These are phyloP conservation scores for Discoglossus pictus DNA, from an alignment of 2,797 vertebrate genomes.

Conservation along the genomic window DNA sequence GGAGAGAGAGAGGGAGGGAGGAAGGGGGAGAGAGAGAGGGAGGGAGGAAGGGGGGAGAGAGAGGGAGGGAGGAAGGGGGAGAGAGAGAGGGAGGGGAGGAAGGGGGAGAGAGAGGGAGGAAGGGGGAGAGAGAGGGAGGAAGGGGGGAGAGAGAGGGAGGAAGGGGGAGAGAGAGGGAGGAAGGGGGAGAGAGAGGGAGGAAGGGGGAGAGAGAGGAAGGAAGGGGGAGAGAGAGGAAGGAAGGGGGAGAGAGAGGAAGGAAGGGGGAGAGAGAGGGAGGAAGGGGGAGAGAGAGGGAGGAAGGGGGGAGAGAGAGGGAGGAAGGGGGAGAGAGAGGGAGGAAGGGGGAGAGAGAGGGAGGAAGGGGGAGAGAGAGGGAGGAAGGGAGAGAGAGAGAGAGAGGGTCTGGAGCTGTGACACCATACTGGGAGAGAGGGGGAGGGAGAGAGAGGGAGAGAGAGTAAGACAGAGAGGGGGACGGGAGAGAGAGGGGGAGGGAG, in stretches of 20 bases:
- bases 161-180: accelerated
- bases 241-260: no score
- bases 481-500: neutral
- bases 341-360: no score
- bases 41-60: neutral
- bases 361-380: no score
- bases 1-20: no score
- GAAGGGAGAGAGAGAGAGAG: neutral
- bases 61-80: neutral
- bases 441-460: neutral
- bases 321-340: no score
- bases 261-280: no score
- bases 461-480: neutral
- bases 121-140: neutral
- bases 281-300: no score
- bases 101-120: neutral
- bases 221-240: no score
- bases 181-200: neutral
- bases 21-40: no score
- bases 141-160: neutral
- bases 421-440: no score
- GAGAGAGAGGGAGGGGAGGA: neutral
- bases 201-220: neutral
- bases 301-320: neutral
- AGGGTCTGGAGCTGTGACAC: no score